Evolutionary conservation across 2,888 invertebrate species (phyloP), one percentile per base, ranked within the genome.

Genomic region (Pyrgus malvae): DNA sequence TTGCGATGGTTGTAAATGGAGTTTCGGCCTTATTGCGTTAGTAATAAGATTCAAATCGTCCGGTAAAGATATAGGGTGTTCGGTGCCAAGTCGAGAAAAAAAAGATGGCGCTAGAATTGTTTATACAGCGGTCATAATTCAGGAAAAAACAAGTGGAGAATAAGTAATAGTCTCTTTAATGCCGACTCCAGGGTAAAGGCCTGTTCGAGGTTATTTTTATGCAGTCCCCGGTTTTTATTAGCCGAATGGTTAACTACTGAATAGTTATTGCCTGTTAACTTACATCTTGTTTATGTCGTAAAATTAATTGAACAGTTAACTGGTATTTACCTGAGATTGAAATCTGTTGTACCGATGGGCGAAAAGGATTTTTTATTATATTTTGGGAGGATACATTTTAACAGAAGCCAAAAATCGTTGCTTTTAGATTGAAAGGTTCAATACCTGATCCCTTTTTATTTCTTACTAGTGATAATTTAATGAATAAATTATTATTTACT

Each of bases 41-140:
- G 33, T 2, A 11, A 46, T 54, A 54, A 29, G 41, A 29, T 41
- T 48, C 40, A 46, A 40, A 37, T 33, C 48, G 9, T 41, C 11
- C 1, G 7, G 8, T 5, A 17, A 0, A 17, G n/a, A 17, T 21
- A 41, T 17, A 41, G 40, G 46, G 46, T 33, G 40, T 33, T 33
- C 54, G 46, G 38, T 54, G 54, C 54, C 54, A 54, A 54, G 58
- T 48, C 29, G 56, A 56, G 54, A 58, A 57, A 51, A 56, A 62
- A 63, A 60, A 63, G 62, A 56, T 60, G 58, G 60, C 61, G 59
- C 55, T 63, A 63, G 59, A 60, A 65, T 63, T 63, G 62, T 62
- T 60, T 54, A 54, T 62, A 56, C 58, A 55, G 56, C 48, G 57
- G 56, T 64, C 60, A 59, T 59, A 61, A 58, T 63, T 62, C 61